Base-by-base conservation (phyloP, 2,113 vertebrate species). In the Zingel zingel region DNA sequence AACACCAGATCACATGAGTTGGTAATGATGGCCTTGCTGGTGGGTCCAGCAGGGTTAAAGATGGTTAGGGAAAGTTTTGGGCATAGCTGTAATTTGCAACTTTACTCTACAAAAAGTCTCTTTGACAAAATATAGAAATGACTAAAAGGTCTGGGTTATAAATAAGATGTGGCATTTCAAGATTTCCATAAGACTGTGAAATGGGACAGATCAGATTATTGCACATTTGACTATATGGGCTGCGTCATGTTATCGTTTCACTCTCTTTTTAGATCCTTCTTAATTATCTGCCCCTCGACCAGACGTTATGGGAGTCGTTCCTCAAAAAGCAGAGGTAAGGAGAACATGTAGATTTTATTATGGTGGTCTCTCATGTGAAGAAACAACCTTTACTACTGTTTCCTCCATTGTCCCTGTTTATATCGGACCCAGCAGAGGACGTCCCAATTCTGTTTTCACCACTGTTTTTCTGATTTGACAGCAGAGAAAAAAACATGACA, bases 241-340 rank as follows among this genome's bases (percentile, higher is more conserved):
- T 83, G 48, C 65, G 27, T 51, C 1, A 0, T 47, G 56, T 43
- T 39, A 18, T 71, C 64, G 7, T 71, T 57, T 43, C 10, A 7
- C 23, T 23, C 33, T 57, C 3, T 74, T 81, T 82, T 15, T 90
- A 99, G 98, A 97, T 99, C 84, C 97, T 99, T 74, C 93, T 99
- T 25, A 99, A 99, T 93, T 99, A 98, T 91, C 97, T 99, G 72
- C 98, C 98, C 51, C 83, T 94, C 66, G 97, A 99, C 82, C 97
- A 96, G 90, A 93, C 94, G 3, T 83, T 96, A 89, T 99, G 98
- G 98, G 96, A 95, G 33, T 95, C 97, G 11, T 95, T 97, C 88
- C 93, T 99, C 89, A 95, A 97, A 87, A 99, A 99, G 76, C 97
- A 99, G 93, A 97, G 98, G 98, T 99, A 89, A 95, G 87, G 33